Evolutionary conservation across 2,888 invertebrate genomes (phyloP), one percentile per base, ranked within the genome.

Genomic region (Ametastegia equiseti): DNA sequence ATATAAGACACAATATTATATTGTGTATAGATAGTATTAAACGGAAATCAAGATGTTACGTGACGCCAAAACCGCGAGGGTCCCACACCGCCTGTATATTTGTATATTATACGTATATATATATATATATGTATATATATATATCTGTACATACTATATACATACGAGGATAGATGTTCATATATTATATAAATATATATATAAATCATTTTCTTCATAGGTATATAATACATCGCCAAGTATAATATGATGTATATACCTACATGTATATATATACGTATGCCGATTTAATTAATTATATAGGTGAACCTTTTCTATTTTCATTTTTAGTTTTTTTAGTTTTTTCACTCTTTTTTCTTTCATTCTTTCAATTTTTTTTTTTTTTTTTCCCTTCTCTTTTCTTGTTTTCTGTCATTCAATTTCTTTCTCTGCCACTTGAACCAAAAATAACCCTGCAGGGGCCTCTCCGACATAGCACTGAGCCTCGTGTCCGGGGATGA

Each of bases 401-500:
- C 1, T 47, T 47, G 1, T 27, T 60, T 60, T 60, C 27, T 30
- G 2, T 60, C 30, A 30, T 7, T 5, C 39, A 36, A 36, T 33
- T 36, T 65, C 19, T 19, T 5, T 83, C 86, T 84, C 86, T 86
- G 87, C 85, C 86, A 86, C 19, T 42, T 80, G 42, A 30, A 80
- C 69, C n/a, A 84, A 81, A 75, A 39, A 47, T 65, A 60, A 73
- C 33, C 30, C 69, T 81, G 50, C 19, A 83, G 67, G 84, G 86
- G 89, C 90, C 89, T 91, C n/a, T n/a, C 91, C 90, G 88, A 90
- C 87, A 91, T 89, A 92, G 92, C 92, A 92, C 92, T 91, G 88
- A 92, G 90, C 90, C 92, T 92, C 92, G 92, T 92, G 92, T 92
- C 92, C 92, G 92, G 91, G 92, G 92, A 92, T 90, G 90, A 88